Evolutionary conservation across 1,140 invertebrate genomes (phyloP), one percentile per base, ranked within the genome.

Genomic region (Lasaia peninsularis): DNA sequence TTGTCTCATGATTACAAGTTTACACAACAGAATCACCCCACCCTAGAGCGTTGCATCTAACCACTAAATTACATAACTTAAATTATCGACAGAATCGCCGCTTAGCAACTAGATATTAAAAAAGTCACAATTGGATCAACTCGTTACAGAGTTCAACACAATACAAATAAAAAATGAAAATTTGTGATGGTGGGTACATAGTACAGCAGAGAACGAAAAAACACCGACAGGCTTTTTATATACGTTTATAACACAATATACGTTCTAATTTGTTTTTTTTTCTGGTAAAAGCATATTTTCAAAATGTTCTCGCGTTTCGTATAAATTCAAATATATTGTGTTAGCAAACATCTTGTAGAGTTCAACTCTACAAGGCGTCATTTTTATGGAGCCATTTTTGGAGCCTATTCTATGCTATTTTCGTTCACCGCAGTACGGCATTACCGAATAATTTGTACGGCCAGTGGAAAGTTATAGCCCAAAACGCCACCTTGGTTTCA

Each of bases 391-490:
- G 24, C 2, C 7, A 3, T 24, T 24, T 24, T 24, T 24, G 2
- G 24, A 1, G 24, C 4, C 24, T 2, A 0, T 24, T 24, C 24
- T 28, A 28, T 28, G 24, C 24, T 28, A 6, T 28, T 28, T 28
- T 28, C 4, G 1, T 28, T 28, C 24, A 7, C 24, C 24, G 24
- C 24, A 44, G 53, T 48, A 55, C 53, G 20, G 40, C 18, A 48
- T 48, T 48, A 48, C 18, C 40, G 40, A 48, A 16, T 48, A 20
- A 48, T 18, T 54, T 32, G 31, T 24, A 52, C 14, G 58, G 56
- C 58, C 69, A 58, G 50, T 21, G 58, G 64, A 64, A 60, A 64
- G 53, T 33, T 24, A 55, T 52, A 49, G 54, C 44, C 52, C 58
- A 33, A 59, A 62, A 53, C 53, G 57, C 52, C 58, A 49, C 50